A percentile compares a stretch with the other conserved stretches of the same genome.
Conservation (phyloP, 2,888 invertebrate species). For the Gari tellinella region DNA sequence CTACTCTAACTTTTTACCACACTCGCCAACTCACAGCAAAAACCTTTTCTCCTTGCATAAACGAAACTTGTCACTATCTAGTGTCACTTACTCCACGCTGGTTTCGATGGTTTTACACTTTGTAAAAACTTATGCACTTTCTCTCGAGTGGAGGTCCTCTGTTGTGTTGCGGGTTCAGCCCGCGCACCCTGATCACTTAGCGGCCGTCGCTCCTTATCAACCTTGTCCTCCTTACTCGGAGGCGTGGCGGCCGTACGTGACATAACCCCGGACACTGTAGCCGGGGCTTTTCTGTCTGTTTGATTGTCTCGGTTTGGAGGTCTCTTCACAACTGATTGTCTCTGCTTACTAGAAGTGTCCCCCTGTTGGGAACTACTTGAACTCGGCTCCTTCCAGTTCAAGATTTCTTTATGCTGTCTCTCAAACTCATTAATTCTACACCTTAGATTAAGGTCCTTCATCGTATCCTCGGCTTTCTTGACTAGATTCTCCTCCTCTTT, state of each 20-base stretch:
- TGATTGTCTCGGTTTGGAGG: slow-evolving; percentile 43
- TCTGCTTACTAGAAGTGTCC: slow-evolving; percentile 52
- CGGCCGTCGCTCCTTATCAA: slow-evolving; percentile 52
- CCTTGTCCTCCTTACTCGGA: slow-evolving; percentile 30
- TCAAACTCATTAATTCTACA: slow-evolving; percentile 63
- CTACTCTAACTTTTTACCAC: too few species aligned
- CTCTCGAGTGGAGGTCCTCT: slow-evolving; percentile 49
- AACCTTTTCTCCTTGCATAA: too few species aligned
- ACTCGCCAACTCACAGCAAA: too few species aligned
- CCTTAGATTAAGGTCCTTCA: slow-evolving; percentile 68
- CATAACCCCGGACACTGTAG: slow-evolving; percentile 43
- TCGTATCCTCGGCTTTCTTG: slow-evolving; percentile 65
- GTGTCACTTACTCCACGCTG: slow-evolving; percentile 61
- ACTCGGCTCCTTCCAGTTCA: slow-evolving; percentile 50
- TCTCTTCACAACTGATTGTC: slow-evolving; percentile 53
- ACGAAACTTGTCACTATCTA: too few species aligned
- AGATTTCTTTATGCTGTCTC: slow-evolving; percentile 59
- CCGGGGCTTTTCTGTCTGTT: slow-evolving; percentile 43
- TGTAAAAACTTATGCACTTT: slow-evolving; percentile 63
- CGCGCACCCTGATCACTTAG: slow-evolving; percentile 71
- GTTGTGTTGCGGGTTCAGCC: slow-evolving; percentile 37
- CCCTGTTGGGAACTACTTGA: slow-evolving; percentile 57
- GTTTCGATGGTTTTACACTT: slow-evolving; percentile 67
- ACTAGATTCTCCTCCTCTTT: slow-evolving; percentile 71
- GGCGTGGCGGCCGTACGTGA: slow-evolving; percentile 49